Base-by-base conservation (phyloP, 2,113 vertebrate genomes). In the Clarias gariepinus region DNA sequence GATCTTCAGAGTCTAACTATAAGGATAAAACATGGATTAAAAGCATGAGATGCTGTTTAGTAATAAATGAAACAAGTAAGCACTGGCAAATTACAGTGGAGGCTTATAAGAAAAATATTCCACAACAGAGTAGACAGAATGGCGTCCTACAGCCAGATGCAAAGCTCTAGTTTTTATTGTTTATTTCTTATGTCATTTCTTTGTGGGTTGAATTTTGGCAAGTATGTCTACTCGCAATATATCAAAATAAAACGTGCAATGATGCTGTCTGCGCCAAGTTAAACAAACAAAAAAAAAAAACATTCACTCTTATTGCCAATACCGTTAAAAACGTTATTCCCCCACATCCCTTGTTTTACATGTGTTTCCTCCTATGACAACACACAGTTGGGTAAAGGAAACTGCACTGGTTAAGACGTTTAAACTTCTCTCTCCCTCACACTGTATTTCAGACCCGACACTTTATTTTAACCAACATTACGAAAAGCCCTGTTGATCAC, bases 351-450 rank as follows among this genome's bases (percentile, higher is more conserved):
- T 80, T 83, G 53, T 85, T 89, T 87, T 89, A 89, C 78, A 85
- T 84, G 82, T 60, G 85, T 88, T 89, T 91, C 90, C 90, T 90
- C 86, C 25, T 74, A 55, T 71, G 61, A 81, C 63, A 79, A 85
- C 41, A 79, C 73, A 84, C 86, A 85, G 77, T 82, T 88, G 47
- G 71, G 52, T 64, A 12, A 81, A 73, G 82, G 69, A 84, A 84
- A 87, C 69, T 25, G 33, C 52, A 82, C 53, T 30, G 52, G 55
- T 36, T 66, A 82, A 47, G 19, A 87, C 23, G 47, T 81, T 82
- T 66, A 25, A 80, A 73, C 2, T 61, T 7, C 7, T 18, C 36
- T 25, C 4, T 36, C 68, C 36, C 18, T 63, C 52, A 47, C 11
- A 18, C n/a, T 6, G 61, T 79, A 58, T 79, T 79, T 79, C 16